phyloP scores from a whole-genome alignment of 2,797 vertebrate species.

The Amniataba percoides region DNA sequence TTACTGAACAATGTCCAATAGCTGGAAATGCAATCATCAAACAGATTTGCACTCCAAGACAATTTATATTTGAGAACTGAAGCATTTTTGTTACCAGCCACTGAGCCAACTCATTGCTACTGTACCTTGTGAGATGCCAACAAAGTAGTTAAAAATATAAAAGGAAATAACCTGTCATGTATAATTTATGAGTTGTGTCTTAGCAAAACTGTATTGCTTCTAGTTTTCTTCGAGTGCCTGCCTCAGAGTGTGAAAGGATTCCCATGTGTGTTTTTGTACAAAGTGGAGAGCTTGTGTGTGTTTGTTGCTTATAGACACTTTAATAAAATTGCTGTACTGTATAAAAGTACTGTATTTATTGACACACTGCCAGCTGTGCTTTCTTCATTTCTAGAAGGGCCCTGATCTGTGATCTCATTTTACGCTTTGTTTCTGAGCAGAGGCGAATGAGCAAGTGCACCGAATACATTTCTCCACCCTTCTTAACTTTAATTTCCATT shows the following conservation, averaged over 20 bases:
- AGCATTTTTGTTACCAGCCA: conserved; percentile 44
- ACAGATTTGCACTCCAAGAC: conserved; percentile 44
- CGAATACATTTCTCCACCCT: not conserved
- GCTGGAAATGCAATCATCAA: conserved; percentile 56
- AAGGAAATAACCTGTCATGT: conserved; percentile 64
- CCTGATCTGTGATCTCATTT: not conserved
- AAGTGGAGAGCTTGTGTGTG: not conserved
- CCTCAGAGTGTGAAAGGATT: conserved; percentile 28
- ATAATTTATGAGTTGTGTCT: conserved; percentile 63
- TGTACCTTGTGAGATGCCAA: conserved; percentile 56
- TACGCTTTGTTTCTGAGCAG: not conserved
- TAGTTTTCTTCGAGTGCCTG: conserved; percentile 33
- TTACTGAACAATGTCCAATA: conserved; percentile 48
- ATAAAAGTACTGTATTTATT: not conserved
- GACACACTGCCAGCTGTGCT: too few species aligned
- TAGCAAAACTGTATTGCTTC: conserved; percentile 28
- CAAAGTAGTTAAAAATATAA: conserved; percentile 57
- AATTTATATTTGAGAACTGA: conserved; percentile 39
- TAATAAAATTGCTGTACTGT: not conserved
- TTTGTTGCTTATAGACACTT: conserved; percentile 20
- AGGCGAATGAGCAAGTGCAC: not conserved
- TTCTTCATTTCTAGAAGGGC: not conserved
- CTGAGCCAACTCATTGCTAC: conserved; percentile 61
- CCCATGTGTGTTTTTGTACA: conserved; percentile 9
- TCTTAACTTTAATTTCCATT: conserved; percentile 13